Base-by-base conservation (phyloP, 2,888 invertebrate species). In the Girardia tigrina region DNA sequence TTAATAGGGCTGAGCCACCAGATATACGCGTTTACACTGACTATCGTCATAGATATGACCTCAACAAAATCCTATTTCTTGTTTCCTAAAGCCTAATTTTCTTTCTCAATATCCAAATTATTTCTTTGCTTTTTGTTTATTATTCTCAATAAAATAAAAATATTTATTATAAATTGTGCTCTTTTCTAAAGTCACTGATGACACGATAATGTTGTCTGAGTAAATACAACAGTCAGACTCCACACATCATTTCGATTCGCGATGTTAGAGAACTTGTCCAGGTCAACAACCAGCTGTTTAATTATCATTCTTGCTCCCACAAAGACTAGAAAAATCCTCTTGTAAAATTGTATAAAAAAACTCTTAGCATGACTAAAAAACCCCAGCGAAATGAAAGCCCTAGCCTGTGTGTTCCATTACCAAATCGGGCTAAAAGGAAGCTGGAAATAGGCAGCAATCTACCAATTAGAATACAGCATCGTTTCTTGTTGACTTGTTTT, bases 401-500 rank as follows among this genome's bases (percentile, higher is more conserved):
- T 56, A 8, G 4, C n/a, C 20, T 56, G 56, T 56, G 56, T 56
- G n/a, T 36, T 36, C 12, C 20, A n/a, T 56, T 56, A 12, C 4
- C n/a, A n/a, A 56, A 56, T 56, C 56, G 36, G 36, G 56, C 4
- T n/a, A 2, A 20, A 4, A 20, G 23, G 56, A 56, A n/a, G 56
- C n/a, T 56, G 56, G 23, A 56, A 56, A 56, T n/a, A 56, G 56
- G n/a, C 56, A 56, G 56, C 4, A 56, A 4, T 56, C 56, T 56
- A 56, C 56, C 56, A 56, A 56, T 56, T 56, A 56, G 56, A 56
- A 56, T 56, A 2, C 56, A 56, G 56, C 56, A 56, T 56, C 56
- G 56, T 56, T 56, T 56, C 56, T 56, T 56, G 56, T 56, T 56
- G 56, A 56, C 56, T 56, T 56, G 56, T 56, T 56, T 56, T 36